Evolutionary conservation across 2,888 invertebrate species (phyloP), one percentile per base, ranked within the genome.

Genomic region (Scelioninae gen. 2): DNA sequence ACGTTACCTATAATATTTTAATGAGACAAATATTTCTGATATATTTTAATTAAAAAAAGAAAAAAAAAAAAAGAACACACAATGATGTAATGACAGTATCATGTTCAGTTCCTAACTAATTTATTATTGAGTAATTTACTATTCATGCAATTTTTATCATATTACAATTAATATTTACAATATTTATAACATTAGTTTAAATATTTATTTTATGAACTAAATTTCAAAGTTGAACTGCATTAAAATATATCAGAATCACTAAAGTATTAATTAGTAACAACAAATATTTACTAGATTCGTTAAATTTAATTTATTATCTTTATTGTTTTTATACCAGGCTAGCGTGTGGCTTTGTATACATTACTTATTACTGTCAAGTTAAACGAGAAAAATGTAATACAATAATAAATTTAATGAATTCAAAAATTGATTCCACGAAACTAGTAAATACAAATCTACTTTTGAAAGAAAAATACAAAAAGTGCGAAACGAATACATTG

Each of bases 401-500:
- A 39, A 39, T 16, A 15, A 39, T 9, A 16, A 16, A 39, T 13
- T 13, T 19, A 25, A 25, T 25, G 7, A 10, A 1, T 25, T 35
- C 1, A 48, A 48, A 28, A 48, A 16, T 48, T 31, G 13, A 22
- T 68, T 69, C 41, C 53, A 65, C 74, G 52, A 76, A 77, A 75
- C 58, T 78, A 77, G 75, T 76, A 76, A 78, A 70, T 77, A 75
- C 77, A 61, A 67, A 50, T 75, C 58, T 64, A 60, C 46, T 43
- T 75, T 74, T 67, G 58, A 73, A 64, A n/a, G n/a, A 37, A 31
- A 69, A 55, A 61, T 71, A 73, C 74, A 75, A 77, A 77, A 69
- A 74, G 78, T 80, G 80, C 78, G 79, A 80, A 79, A 80, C 79
- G 79, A 80, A 81, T 77, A 74, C 76, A 65, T 65, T 52, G 11